Base-by-base conservation (phyloP, 2,113 vertebrate species). In the Anseranas semipalmata region DNA sequence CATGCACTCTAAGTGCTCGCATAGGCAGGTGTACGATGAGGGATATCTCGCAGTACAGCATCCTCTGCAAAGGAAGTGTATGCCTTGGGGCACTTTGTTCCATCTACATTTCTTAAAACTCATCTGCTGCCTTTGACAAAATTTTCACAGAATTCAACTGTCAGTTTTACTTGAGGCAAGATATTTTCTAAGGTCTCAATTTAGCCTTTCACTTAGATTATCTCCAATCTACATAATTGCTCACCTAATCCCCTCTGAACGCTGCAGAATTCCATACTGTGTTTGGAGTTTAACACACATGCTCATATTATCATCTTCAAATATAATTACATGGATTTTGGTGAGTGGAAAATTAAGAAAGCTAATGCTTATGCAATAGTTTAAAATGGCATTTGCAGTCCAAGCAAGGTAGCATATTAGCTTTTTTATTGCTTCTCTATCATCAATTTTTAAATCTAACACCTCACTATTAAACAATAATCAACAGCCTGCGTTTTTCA, bases 371-470 rank as follows among this genome's bases (percentile, higher is more conserved):
- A 85, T 91, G 73, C 46, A 73, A 95, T 70, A 71, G 43, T 93
- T 45, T 24, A 70, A 89, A 84, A 43, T 60, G 45, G 9, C 81
- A 96, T 86, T 75, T 83, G 88, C 90, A 95, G 93, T 79, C 95
- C 96, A 93, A 94, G 96, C 91, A 30, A 73, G 77, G 93, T 45
- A 84, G 71, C 56, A n/a, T 45, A 33, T 65, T 58, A 82, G 85
- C 71, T 97, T 96, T 52, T 83, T 58, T 82, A 52, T 9, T 83
- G 88, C 89, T 95, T 95, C 89, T 83, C 65, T 85, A 28, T 33
- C 53, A 70, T 76, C 70, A 60, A 21, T 45, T 94, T 96, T 95
- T 77, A 95, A 95, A 85, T 93, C 96, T 75, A 94, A 92, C 83
- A 85, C 92, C 77, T 71, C n/a, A 24, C 84, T 75, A 95, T 75